phyloP scores from a whole-genome alignment of 1,140 invertebrate species.

The Drosophila bocki region DNA sequence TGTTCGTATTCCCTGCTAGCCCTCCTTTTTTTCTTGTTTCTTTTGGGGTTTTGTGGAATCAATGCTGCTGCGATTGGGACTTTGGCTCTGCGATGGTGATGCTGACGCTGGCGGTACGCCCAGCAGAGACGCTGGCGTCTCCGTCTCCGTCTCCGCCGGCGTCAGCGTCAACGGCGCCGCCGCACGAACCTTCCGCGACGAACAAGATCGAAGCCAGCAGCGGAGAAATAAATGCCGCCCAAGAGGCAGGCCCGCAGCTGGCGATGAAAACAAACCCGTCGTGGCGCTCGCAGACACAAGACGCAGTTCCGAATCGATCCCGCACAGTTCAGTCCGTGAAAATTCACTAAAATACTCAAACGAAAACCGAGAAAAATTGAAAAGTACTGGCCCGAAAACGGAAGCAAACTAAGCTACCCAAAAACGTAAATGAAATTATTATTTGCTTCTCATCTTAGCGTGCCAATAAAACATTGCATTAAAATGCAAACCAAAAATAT shows the following conservation, averaged over 20 bases:
- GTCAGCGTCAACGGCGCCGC: slow-evolving; percentile 11
- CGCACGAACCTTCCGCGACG: slow-evolving; percentile 65
- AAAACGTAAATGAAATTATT: slow-evolving; percentile 42
- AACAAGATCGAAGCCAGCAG: slow-evolving; percentile 72
- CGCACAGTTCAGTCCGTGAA: slow-evolving; percentile 53
- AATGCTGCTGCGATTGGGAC: slow-evolving; percentile 41
- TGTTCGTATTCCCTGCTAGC: neutral
- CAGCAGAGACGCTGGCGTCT: slow-evolving; percentile 30
- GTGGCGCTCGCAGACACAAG: slow-evolving; percentile 78
- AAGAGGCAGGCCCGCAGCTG: slow-evolving; percentile 75
- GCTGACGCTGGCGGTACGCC: slow-evolving; percentile 44
- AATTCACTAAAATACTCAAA: slow-evolving; percentile 30
- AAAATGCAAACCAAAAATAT: slow-evolving; percentile 3
- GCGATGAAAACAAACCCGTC: slow-evolving; percentile 78
- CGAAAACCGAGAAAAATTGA: slow-evolving; percentile 14
- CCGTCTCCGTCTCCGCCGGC: slow-evolving; percentile 1
- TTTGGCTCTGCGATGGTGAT: slow-evolving; percentile 27
- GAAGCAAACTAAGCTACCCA: slow-evolving; percentile 17
- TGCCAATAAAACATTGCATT: slow-evolving; percentile 32
- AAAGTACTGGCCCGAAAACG: slow-evolving; percentile 18
- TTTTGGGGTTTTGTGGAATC: slow-evolving; percentile 59
- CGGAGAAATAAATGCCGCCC: slow-evolving; percentile 72
- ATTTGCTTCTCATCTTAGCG: slow-evolving; percentile 35
- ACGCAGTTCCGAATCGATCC: slow-evolving; percentile 69
- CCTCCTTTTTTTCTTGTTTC: slow-evolving; percentile 16